Base-by-base conservation (phyloP, 2,797 vertebrate species). In the Clarias pachynema region DNA sequence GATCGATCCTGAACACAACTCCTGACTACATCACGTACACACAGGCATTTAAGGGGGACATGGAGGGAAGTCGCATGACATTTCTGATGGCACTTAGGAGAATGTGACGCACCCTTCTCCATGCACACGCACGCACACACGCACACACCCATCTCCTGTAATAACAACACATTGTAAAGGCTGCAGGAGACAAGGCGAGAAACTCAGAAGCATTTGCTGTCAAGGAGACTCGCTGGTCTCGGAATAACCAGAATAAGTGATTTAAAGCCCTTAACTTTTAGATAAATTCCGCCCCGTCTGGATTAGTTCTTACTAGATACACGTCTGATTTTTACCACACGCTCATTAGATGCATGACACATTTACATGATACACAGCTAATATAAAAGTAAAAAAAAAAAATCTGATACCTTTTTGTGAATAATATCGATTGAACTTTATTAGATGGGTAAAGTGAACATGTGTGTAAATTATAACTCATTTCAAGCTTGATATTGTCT, bases 1-100 rank as follows among this genome's bases (percentile, higher is more conserved):
- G 26, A 60, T n/a, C 3, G 34, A 26, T 44, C 40, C 37, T 49
- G 37, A 40, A 73, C 70, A 66, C 26, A 29, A 34, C 31, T 68
- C 66, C 31, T 20, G 16, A 26, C 40, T 44, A 18, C 72, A 57
- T 57, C 57, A 37, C 15, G 5, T 40, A 70, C 53, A 81, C 29
- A 34, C 34, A 60, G 49, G 84, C 88, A 81, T 85, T 88, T 63
- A 1, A 5, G 3, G 16, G 10, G 53, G 20, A 82, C 69, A 59
- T 7, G 22, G 75, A 73, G 53, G 79, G 57, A 79, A 77, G 72
- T 79, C 79, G 62, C 73, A 87, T 83, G 87, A 84, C 70, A 60
- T 68, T 88, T 87, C 69, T n/a, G 79, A 88, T 89, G 87, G 87
- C 89, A 90, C 89, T 90, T 88, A 85, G 89, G 87, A 86, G 86